phyloP scores from a whole-genome alignment of 2,797 vertebrate species.

The Pangasius krempfi region DNA sequence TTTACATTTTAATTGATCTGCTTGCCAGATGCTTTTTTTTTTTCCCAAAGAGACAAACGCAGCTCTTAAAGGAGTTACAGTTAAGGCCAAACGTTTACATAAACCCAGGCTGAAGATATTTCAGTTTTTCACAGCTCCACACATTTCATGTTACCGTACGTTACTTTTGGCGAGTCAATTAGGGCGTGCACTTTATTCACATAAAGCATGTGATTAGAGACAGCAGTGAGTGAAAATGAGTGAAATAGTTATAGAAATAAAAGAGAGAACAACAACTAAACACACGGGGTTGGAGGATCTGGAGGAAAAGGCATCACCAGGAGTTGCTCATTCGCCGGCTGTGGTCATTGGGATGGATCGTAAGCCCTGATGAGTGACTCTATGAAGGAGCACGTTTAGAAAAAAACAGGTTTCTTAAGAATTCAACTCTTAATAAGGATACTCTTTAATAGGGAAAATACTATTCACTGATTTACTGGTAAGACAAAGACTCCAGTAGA shows the following conservation, averaged over 20 bases:
- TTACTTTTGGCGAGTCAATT: too few relatives aligned
- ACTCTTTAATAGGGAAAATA: background rate
- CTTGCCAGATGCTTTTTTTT: background rate
- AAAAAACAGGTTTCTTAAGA: background rate
- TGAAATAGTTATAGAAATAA: background rate
- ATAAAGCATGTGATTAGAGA: background rate
- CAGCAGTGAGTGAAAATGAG: background rate
- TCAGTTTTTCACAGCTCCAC: too few relatives aligned
- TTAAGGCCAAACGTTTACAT: background rate
- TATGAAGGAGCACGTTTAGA: background rate
- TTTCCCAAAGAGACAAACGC: background rate
- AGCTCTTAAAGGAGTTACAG: background rate
- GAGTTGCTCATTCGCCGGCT: background rate
- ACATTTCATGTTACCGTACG: too few relatives aligned
- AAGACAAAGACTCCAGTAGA: background rate
- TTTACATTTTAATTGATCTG: background rate
- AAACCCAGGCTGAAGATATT: background rate
- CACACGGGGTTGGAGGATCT: background rate
- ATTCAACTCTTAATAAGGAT: background rate
- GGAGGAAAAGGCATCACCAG: background rate
- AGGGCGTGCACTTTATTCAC: background rate
- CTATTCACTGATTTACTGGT: background rate
- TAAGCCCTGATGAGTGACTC: background rate
- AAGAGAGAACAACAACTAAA: background rate
- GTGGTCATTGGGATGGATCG: background rate